Conservation (phyloP, 2,888 invertebrate species). For the Griposia aprilina region DNA sequence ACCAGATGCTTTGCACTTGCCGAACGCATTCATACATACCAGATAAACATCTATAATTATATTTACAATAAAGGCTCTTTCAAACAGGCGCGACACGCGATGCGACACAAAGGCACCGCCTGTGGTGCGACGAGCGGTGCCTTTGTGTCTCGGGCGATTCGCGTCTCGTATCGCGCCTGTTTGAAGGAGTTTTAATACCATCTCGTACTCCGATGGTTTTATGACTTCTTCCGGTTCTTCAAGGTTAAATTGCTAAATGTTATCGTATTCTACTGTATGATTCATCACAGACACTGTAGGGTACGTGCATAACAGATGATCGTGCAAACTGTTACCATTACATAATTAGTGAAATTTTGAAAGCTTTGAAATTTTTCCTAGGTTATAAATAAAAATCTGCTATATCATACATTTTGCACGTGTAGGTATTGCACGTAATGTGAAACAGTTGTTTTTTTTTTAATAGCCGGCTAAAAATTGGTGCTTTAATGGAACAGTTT, state of each 20-base stretch:
- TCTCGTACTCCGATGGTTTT: not conserved
- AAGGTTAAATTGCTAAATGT: conserved; percentile 11
- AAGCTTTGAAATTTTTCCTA: too few species aligned
- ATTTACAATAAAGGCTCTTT: too few species aligned
- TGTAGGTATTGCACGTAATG: not conserved
- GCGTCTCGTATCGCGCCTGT: too few species aligned
- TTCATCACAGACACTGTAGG: conserved; percentile 3
- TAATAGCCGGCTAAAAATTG: not conserved
- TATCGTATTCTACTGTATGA: conserved; percentile 25
- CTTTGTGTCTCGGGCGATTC: too few species aligned
- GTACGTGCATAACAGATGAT: not conserved
- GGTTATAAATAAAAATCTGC: too few species aligned
- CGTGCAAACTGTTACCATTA: not conserved
- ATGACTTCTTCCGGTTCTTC: conserved; percentile 19
- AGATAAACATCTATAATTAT: too few species aligned
- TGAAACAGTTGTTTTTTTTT: not conserved
- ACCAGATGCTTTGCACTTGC: not conserved
- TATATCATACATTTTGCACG: too few species aligned
- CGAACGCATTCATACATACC: not conserved
- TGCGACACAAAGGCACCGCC: too few species aligned
- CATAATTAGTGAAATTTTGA: too few species aligned
- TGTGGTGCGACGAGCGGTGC: too few species aligned
- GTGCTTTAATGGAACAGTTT: not conserved
- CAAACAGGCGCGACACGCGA: too few species aligned
- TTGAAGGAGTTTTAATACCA: too few species aligned